Conservation (phyloP, 1,140 invertebrate species). For the Drosophila nebulosa region DNA sequence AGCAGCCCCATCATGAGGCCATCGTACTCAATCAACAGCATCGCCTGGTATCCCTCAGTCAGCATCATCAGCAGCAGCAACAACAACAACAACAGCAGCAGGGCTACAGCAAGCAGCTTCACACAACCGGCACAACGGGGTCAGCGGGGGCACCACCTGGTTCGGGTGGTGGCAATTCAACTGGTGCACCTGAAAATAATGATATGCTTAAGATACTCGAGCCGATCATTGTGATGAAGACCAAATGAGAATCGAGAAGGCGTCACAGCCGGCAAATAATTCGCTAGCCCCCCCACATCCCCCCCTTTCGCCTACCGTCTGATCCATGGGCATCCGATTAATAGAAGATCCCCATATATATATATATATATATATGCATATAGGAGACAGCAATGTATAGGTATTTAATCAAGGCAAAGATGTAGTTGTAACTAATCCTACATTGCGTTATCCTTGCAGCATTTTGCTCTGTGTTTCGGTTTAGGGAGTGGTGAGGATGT, state of each 20-base stretch:
- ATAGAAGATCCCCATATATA: background rate
- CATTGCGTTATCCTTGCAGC: background rate
- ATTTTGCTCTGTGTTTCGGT: too few relatives aligned
- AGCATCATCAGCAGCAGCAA: conserved; percentile 49
- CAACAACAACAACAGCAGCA: conserved; percentile 29
- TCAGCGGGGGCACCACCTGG: conserved; percentile 11
- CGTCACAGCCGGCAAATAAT: conserved; percentile 30
- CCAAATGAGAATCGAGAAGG: conserved; percentile 72
- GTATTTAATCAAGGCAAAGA: background rate
- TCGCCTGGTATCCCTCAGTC: conserved; percentile 37
- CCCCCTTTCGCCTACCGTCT: background rate
- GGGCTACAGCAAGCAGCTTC: conserved; percentile 51
- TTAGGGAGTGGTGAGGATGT: too few relatives aligned
- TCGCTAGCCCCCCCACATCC: conserved; percentile 31
- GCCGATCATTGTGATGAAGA: conserved; percentile 80
- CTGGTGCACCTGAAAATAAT: conserved; percentile 65
- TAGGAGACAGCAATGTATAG: background rate
- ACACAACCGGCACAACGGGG: conserved; percentile 1
- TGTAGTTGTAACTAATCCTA: background rate
- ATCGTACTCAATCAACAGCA: conserved; percentile 65
- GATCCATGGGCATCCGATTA: background rate
- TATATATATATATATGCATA: background rate
- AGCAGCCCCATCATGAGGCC: conserved; percentile 63
- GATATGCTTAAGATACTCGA: conserved; percentile 80
- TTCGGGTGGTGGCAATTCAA: conserved; percentile 21